Evolutionary conservation across 2,797 vertebrate genomes (phyloP).

Genomic region (Selene dorsalis): DNA sequence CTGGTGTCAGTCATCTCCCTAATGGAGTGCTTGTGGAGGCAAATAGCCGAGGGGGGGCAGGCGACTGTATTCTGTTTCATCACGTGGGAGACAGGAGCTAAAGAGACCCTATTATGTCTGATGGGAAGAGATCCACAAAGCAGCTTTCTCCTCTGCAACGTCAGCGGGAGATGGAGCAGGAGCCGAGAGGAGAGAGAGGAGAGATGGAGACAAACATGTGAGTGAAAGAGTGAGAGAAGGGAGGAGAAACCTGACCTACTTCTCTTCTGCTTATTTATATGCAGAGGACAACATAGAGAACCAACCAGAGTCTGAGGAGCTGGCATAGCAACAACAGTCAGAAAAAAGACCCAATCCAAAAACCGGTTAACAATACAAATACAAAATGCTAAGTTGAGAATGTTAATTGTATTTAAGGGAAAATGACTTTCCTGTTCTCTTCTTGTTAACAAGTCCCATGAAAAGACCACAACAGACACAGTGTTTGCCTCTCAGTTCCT

Average conservation of each 20-base stretch:
- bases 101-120: constrained; percentile 51
- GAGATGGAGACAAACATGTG: constrained; percentile 21
- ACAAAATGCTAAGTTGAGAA: too few relatives aligned
- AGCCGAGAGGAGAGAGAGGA: constrained; percentile 4
- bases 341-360: constrained; percentile 25
- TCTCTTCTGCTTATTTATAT: constrained; percentile 74
- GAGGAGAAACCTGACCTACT: constrained; percentile 78
- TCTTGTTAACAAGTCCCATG: too few relatives aligned
- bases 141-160: constrained; percentile 31
- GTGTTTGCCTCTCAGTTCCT: too few relatives aligned
- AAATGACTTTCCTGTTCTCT: too few relatives aligned
- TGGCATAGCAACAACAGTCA: constrained; percentile 58
- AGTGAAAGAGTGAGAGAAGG: constrained; percentile 44
- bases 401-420: too few relatives aligned
- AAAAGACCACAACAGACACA: too few relatives aligned
- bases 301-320: constrained; percentile 57
- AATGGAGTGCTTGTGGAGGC: constrained; percentile 5
- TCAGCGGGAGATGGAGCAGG: constrained; percentile 27
- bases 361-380: background rate
- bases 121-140: constrained; percentile 41
- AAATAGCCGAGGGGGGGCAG: background rate
- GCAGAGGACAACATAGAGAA: constrained; percentile 54
- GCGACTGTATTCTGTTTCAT: constrained; percentile 34
- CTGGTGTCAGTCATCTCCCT: constrained; percentile 9
- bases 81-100: constrained; percentile 28